phyloP scores from a whole-genome alignment of 2,888 invertebrate species.

The Tetramorium bicarinatum region DNA sequence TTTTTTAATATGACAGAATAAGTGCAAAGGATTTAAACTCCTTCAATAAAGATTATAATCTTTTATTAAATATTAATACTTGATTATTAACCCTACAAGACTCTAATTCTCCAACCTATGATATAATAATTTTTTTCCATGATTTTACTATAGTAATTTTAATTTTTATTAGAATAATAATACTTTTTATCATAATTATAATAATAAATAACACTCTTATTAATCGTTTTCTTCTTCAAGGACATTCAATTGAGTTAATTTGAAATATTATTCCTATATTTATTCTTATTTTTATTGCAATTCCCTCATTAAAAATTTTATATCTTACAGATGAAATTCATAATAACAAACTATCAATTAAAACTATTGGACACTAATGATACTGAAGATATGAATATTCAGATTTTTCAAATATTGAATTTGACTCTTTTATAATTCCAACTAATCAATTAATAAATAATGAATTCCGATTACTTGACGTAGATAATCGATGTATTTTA shows the following conservation, averaged over 20 bases:
- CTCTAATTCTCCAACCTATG: not conserved
- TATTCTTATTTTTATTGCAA: too few species aligned
- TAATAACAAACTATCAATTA: constrained; percentile 60
- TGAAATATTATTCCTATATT: too few species aligned
- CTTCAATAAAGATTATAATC: constrained; percentile 9
- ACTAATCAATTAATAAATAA: not conserved
- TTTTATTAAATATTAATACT: constrained; percentile 46
- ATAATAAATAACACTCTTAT: too few species aligned
- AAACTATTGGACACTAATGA: constrained; percentile 53
- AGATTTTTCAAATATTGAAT: constrained; percentile 89
- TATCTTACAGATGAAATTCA: too few species aligned
- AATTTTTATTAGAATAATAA: not conserved
- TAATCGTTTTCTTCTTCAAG: too few species aligned
- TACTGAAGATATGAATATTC: constrained; percentile 77
- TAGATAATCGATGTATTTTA: constrained; percentile 72
- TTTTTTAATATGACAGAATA: constrained; percentile 47
- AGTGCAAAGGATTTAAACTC: constrained; percentile 35
- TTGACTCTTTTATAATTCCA: constrained; percentile 84
- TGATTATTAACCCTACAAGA: not conserved
- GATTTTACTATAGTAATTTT: not conserved
- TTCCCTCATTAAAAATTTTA: too few species aligned
- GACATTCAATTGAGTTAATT: too few species aligned
- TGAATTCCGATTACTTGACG: constrained; percentile 62
- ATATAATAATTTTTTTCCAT: constrained; percentile 37
- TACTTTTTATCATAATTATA: not conserved